Conservation (phyloP, 2,797 vertebrate genomes). For the Heliangelus exortis region DNA sequence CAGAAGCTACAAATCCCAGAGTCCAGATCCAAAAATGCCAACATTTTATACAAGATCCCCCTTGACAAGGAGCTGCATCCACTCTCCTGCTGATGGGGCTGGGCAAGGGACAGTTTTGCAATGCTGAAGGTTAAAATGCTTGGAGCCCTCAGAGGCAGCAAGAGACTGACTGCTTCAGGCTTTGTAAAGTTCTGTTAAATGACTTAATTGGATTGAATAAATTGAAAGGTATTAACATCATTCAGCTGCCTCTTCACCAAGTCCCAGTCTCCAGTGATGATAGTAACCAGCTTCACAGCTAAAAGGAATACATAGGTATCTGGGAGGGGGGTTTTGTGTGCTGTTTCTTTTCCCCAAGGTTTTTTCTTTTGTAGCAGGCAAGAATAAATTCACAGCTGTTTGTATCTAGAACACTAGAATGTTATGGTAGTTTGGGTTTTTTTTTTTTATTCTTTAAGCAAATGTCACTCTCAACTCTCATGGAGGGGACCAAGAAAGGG, state of each 20-base stretch:
- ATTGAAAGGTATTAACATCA: background rate
- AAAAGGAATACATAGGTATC: background rate
- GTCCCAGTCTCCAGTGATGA: background rate
- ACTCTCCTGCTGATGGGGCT: fast-evolving
- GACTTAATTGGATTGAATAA: background rate
- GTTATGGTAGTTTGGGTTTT: too few species aligned
- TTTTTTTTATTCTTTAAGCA: too few species aligned
- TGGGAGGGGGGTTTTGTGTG: too few species aligned
- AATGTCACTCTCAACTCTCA: background rate
- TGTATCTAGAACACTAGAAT: background rate
- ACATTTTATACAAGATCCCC: too few species aligned
- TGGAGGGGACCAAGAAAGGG: background rate
- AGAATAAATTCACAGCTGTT: background rate
- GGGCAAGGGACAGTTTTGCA: background rate
- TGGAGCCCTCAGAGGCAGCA: background rate
- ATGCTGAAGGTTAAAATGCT: fast-evolving
- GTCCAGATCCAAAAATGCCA: fast-evolving
- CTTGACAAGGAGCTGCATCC: fast-evolving
- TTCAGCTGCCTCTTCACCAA: background rate
- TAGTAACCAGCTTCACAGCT: background rate
- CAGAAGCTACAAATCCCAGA: fast-evolving
- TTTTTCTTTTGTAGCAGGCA: background rate
- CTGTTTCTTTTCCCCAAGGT: background rate
- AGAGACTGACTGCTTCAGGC: background rate
- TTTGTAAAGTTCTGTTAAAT: background rate